Percentiles rank a stretch among this genome's conserved stretches.
These are phyloP conservation scores for Vidua chalybeata DNA, from an alignment of 2,113 vertebrate genomes.

Conservation along the genomic window DNA sequence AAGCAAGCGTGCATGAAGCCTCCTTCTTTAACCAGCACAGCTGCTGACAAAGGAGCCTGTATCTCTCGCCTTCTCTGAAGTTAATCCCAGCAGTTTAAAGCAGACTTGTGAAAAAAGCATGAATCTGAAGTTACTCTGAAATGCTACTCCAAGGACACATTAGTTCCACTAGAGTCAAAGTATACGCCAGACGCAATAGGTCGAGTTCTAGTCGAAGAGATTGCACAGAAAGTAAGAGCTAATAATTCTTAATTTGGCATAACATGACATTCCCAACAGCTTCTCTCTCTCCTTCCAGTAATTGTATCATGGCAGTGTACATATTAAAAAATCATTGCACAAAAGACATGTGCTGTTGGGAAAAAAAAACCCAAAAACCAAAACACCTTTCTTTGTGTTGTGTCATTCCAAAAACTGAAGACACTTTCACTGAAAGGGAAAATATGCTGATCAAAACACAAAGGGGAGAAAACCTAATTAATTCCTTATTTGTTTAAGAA, in stretches of 20 bases:
- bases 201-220: constrained; percentile 12
- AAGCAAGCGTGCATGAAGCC: neutral
- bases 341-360: neutral
- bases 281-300: constrained; percentile 26
- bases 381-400: constrained; percentile 24
- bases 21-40: neutral
- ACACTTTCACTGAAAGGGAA: neutral
- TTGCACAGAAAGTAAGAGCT: constrained; percentile 38
- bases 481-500: constrained; percentile 42
- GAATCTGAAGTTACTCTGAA: constrained; percentile 48
- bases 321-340: neutral
- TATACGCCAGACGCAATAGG: neutral
- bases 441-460: neutral
- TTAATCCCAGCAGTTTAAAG: constrained; percentile 52
- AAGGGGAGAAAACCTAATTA: constrained; percentile 21
- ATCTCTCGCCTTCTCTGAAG: constrained; percentile 35
- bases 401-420: neutral
- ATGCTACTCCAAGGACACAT: constrained; percentile 50
- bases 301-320: neutral
- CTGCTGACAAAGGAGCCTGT: constrained; percentile 33
- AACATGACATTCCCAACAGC: constrained; percentile 36
- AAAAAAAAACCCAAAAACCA: neutral
- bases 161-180: constrained; percentile 57
- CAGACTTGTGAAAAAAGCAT: neutral
- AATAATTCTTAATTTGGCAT: constrained; percentile 60